phyloP scores from a whole-genome alignment of 2,113 vertebrate species.

The Pelobates fuscus region DNA sequence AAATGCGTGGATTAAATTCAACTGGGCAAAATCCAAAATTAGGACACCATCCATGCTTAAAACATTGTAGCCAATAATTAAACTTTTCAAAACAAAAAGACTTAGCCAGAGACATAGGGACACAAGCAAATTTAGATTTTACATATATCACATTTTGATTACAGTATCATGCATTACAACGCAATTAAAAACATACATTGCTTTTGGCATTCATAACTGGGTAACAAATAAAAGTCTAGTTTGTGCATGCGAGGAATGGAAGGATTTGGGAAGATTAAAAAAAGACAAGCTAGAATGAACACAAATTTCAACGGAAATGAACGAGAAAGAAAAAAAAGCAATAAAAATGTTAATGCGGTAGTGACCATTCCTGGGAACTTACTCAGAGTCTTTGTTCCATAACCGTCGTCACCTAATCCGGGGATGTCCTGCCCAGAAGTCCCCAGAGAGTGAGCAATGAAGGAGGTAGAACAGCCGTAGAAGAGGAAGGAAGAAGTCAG shows the following conservation, averaged over 20 bases:
- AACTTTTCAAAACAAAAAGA: too few species aligned
- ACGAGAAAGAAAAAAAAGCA: slow-evolving; percentile 41
- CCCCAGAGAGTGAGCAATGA: slow-evolving; percentile 85
- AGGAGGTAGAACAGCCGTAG: slow-evolving; percentile 85
- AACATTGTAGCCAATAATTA: too few species aligned
- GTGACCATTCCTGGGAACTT: slow-evolving; percentile 92
- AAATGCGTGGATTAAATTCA: too few species aligned
- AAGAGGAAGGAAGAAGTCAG: slow-evolving; percentile 88
- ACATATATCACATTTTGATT: slow-evolving; percentile 65
- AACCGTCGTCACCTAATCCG: slow-evolving; percentile 98
- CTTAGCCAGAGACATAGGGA: too few species aligned
- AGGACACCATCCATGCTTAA: too few species aligned
- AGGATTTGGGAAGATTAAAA: slow-evolving; percentile 70
- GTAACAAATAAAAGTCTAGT: slow-evolving; percentile 76
- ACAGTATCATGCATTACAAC: slow-evolving; percentile 77
- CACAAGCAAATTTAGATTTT: slow-evolving; percentile 63
- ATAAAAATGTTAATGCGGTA: slow-evolving; percentile 67
- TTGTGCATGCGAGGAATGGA: slow-evolving; percentile 79
- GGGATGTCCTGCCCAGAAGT: slow-evolving; percentile 94
- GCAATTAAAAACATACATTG: slow-evolving; percentile 60
- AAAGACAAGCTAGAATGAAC: slow-evolving; percentile 53
- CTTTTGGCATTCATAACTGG: slow-evolving; percentile 76
- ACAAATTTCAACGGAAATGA: slow-evolving; percentile 30
- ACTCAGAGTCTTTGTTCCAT: slow-evolving; percentile 99
- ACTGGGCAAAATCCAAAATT: too few species aligned